A percentile compares a stretch with the other conserved stretches of the same genome.
phyloP scores from a whole-genome alignment of 2,888 invertebrate genomes.

The Tinea semifulvella region DNA sequence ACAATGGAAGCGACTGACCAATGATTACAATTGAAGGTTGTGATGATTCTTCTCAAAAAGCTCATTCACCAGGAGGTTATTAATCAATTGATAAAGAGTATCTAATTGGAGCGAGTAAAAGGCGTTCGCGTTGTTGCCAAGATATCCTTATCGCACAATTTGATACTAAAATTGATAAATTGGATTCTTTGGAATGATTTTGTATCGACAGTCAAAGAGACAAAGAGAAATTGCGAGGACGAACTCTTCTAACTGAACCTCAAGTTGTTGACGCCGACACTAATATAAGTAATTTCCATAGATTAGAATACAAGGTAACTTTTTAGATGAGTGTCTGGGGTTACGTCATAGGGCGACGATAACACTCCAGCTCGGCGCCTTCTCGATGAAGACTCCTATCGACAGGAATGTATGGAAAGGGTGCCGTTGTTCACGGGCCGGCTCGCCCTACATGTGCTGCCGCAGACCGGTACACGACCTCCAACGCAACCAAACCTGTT shows the following conservation, averaged over 20 bases:
- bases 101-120: neutral
- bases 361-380: neutral
- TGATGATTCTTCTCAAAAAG: slow-evolving; percentile 1
- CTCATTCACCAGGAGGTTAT: slow-evolving; percentile 4
- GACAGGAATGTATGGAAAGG: slow-evolving; percentile 47
- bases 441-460: slow-evolving; percentile 55
- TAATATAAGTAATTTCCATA: neutral
- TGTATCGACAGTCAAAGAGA: neutral
- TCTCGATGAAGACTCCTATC: slow-evolving; percentile 40
- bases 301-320: neutral
- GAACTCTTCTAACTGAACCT: neutral
- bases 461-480: slow-evolving; percentile 59
- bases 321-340: neutral
- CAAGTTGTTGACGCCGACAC: no score
- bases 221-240: neutral
- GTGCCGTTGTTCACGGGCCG: slow-evolving; percentile 36
- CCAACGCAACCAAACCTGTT: slow-evolving; percentile 62
- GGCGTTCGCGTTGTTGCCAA: neutral
- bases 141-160: slow-evolving; percentile 2
- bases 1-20: slow-evolving; percentile 12
- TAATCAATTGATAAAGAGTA: neutral
- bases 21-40: slow-evolving; percentile 11
- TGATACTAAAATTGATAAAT: neutral
- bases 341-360: slow-evolving; percentile 6
- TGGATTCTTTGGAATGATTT: neutral